Evolutionary conservation across 2,888 invertebrate species (phyloP), one percentile per base, ranked within the genome.

Genomic region (Napeogenes sylphis): DNA sequence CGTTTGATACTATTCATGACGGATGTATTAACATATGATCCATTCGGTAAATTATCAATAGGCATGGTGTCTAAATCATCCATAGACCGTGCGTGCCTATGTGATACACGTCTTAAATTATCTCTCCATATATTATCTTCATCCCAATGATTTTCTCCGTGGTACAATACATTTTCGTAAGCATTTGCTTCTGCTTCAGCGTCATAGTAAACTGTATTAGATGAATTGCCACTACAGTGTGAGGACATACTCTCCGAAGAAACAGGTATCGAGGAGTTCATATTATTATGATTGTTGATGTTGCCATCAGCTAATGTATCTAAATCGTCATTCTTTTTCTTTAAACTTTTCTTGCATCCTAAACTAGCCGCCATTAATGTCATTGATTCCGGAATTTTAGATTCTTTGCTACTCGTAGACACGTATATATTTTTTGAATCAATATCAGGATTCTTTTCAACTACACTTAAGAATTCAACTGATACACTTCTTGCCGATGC

Each of bases 121-220:
- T 96, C 96, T 62, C 94, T 91, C 96, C 96, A 96, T 42, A 96
- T 85, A 6, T 93, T 87, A 83, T 96, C 96, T 83, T 96, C 95
- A 76, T 96, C 96, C 96, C 96, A 96, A 47, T 95, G 92, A 79
- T 94, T 93, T 74, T 94, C 94, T 57, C 94, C 94, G 75, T 92
- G 92, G 64, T 86, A 88, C 47, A 84, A 77, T 21, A 90, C 72
- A 73, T 90, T 90, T 79, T 90, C 90, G 71, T 90, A 90, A 10
- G 87, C 81, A 73, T 82, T 77, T 35, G 82, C 74, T 65, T 90
- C 90, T 38, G 89, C 84, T 76, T 89, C 89, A 21, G 90, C 90
- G 59, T 90, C 90, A 65, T 90, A 89, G 73, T 89, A 89, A 45
- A 90, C 90, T 12, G 90, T 90, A 68, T 85, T 90, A 55, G 90